These are phyloP conservation scores for Lathamus discolor DNA, from an alignment of 2,113 vertebrate genomes.

Conservation along the genomic window DNA sequence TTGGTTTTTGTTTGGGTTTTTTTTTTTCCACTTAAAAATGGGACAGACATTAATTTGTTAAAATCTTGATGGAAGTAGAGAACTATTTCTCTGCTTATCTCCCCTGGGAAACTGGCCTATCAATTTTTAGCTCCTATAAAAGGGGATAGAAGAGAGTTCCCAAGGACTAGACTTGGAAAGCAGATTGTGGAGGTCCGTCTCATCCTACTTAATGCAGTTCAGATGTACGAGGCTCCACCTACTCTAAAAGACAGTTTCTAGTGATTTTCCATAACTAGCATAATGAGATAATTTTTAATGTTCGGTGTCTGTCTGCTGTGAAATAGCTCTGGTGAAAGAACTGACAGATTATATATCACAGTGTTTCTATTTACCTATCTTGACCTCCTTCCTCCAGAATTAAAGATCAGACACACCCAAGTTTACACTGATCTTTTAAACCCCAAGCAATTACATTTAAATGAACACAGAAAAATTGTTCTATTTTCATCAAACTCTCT, in stretches of 20 bases:
- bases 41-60: not conserved
- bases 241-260: conserved; percentile 6
- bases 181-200: conserved; percentile 23
- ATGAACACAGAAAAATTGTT: not conserved
- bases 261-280: conserved; percentile 21
- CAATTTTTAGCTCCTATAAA: not conserved
- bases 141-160: not conserved
- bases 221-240: conserved; percentile 36
- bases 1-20: not conserved
- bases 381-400: not conserved
- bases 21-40: not conserved
- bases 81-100: not conserved
- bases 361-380: not conserved
- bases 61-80: not conserved
- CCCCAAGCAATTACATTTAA: not conserved
- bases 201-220: conserved; percentile 35
- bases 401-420: not conserved
- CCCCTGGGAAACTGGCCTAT: not conserved
- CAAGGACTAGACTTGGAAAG: not conserved
- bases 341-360: not conserved
- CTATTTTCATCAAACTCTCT: not conserved
- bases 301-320: not conserved
- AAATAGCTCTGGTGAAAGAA: not conserved
- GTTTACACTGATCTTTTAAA: not conserved
- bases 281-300: not conserved